Conservation (phyloP, 2,797 vertebrate genomes). For the Enteromius paludinosus region DNA sequence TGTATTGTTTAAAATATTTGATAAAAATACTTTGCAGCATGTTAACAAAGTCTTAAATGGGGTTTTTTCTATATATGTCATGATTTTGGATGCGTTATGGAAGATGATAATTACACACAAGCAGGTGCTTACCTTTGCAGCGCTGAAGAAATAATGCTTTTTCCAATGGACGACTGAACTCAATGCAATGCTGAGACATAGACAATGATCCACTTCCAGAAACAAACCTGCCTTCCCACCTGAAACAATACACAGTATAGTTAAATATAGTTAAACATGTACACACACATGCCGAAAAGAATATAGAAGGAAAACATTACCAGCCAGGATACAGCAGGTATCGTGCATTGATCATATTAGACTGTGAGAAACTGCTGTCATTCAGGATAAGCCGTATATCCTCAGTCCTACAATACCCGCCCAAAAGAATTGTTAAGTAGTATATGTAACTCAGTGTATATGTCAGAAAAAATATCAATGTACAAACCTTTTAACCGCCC, state of each 20-base stretch:
- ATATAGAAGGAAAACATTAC: constrained; percentile 73
- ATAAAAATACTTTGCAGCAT: no score
- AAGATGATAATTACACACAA: neutral
- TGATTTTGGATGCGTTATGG: neutral
- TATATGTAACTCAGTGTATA: neutral
- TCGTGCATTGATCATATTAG: constrained; percentile 90
- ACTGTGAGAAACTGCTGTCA: constrained; percentile 86
- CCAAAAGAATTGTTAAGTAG: neutral
- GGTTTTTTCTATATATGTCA: no score
- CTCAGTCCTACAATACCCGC: constrained; percentile 81
- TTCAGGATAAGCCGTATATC: constrained; percentile 91
- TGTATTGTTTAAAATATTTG: no score
- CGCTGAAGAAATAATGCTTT: constrained; percentile 85
- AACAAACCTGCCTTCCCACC: constrained; percentile 88
- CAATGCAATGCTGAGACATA: constrained; percentile 86
- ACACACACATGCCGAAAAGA: constrained; percentile 12
- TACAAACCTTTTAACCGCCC: constrained; percentile 88
- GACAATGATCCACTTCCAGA: constrained; percentile 83
- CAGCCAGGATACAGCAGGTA: constrained; percentile 96
- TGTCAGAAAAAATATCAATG: constrained; percentile 51
- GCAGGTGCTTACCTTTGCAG: constrained; percentile 88
- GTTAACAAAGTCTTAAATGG: no score
- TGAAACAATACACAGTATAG: constrained; percentile 68
- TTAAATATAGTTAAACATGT: constrained; percentile 9
- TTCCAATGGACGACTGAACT: constrained; percentile 90